These are phyloP conservation scores for Chymomyza amoena DNA, from an alignment of 2,888 invertebrate genomes.

Conservation along the genomic window DNA sequence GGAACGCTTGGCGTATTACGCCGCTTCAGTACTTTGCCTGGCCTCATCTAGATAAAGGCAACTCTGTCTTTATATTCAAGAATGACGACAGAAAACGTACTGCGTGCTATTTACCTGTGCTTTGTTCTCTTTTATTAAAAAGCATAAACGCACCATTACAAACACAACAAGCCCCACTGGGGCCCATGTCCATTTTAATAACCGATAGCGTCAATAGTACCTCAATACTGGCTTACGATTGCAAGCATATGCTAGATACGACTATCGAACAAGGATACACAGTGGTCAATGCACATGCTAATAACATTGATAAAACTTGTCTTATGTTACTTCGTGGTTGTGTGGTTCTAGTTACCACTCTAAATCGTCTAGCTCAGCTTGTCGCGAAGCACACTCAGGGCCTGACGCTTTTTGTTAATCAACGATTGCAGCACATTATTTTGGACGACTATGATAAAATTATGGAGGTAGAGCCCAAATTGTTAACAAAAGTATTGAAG, in stretches of 20 bases:
- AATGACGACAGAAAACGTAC: constrained; percentile 30
- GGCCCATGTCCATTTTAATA: constrained; percentile 51
- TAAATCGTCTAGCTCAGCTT: constrained; percentile 18
- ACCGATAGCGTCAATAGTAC: constrained; percentile 33
- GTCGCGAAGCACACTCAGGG: neutral
- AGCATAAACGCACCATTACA: neutral
- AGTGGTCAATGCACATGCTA: constrained; percentile 37
- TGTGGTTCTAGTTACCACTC: constrained; percentile 51
- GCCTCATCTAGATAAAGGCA: constrained; percentile 45
- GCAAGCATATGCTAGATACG: constrained; percentile 27
- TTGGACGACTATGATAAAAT: constrained; percentile 55
- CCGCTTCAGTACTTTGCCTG: constrained; percentile 43
- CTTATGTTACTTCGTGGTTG: constrained; percentile 40
- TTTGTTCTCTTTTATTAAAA: constrained; percentile 33
- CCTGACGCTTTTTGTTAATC: constrained; percentile 21
- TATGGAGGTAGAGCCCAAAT: neutral
- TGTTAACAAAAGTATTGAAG: constrained; percentile 23
- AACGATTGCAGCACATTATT: constrained; percentile 35
- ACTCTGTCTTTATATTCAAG: constrained; percentile 33
- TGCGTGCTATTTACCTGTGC: constrained; percentile 46
- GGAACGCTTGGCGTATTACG: neutral
- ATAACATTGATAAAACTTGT: neutral
- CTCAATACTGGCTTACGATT: constrained; percentile 11
- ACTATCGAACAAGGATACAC: neutral
- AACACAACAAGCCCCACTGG: neutral